These are phyloP conservation scores for Macrosiphum euphorbiae DNA, from an alignment of 2,888 invertebrate species.

Conservation along the genomic window DNA sequence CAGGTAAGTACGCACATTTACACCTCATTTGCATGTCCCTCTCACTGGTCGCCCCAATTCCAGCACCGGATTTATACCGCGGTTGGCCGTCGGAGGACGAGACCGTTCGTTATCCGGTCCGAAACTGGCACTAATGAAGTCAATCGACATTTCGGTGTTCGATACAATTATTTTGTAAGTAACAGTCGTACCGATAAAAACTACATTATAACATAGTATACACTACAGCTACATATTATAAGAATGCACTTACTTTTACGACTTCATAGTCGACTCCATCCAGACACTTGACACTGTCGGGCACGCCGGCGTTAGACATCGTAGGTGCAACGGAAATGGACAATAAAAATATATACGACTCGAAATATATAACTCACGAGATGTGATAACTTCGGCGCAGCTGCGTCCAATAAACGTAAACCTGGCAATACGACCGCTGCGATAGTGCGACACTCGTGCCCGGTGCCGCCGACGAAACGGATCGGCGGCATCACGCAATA, in stretches of 20 bases:
- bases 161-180: background rate
- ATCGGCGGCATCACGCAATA: background rate
- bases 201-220: background rate
- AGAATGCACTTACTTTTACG: slow-evolving; percentile 36
- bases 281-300: slow-evolving; percentile 43
- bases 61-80: background rate
- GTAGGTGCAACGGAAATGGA: background rate
- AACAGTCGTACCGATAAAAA: background rate
- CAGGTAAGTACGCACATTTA: too few species aligned
- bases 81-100: background rate
- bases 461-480: background rate
- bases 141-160: background rate
- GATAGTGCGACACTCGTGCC: background rate
- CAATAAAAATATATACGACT: background rate
- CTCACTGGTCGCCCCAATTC: too few species aligned
- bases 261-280: slow-evolving; percentile 43
- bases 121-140: too few species aligned
- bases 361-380: background rate
- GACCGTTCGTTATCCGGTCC: background rate
- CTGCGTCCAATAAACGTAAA: background rate
- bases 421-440: background rate
- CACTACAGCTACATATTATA: background rate
- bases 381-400: background rate
- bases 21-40: too few species aligned
- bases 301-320: background rate